These are phyloP conservation scores for Saturnia pavonia DNA, from an alignment of 2,888 invertebrate genomes.

Conservation along the genomic window DNA sequence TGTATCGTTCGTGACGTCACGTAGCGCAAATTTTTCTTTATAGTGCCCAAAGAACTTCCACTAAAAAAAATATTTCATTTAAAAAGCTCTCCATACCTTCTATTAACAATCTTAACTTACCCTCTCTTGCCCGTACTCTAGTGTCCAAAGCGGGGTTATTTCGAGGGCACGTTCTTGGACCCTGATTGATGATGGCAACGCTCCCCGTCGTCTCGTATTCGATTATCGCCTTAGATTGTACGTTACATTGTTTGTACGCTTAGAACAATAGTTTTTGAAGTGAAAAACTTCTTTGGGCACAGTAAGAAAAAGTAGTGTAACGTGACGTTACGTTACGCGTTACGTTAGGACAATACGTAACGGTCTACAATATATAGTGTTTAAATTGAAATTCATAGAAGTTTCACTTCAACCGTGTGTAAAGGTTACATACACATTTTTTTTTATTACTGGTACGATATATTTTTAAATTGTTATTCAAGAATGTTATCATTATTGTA, in stretches of 20 bases:
- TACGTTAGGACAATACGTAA: too few species aligned
- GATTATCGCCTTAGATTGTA: constrained; percentile 62
- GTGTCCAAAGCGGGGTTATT: constrained; percentile 3
- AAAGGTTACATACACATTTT: too few species aligned
- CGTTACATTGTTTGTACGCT: constrained; percentile 57
- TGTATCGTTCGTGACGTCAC: too few species aligned
- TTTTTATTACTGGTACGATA: constrained; percentile 44
- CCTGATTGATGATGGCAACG: constrained; percentile 60
- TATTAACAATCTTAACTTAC: constrained; percentile 25
- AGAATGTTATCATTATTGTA: neutral
- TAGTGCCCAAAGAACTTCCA: too few species aligned
- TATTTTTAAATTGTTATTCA: constrained; percentile 20
- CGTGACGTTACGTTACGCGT: too few species aligned
- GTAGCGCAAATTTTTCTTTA: too few species aligned
- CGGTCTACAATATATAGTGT: too few species aligned
- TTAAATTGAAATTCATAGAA: too few species aligned
- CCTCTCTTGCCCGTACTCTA: constrained; percentile 4
- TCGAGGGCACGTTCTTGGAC: constrained; percentile 20
- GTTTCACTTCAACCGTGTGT: too few species aligned
- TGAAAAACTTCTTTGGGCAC: too few species aligned
- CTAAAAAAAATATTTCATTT: constrained; percentile 26
- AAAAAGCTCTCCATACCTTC: constrained; percentile 37
- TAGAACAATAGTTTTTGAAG: constrained; percentile 43
- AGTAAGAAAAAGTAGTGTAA: too few species aligned
- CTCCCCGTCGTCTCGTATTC: constrained; percentile 39